Percentiles rank a stretch among this genome's conserved stretches.
Conservation (phyloP, 2,888 invertebrate genomes). For the Amphiduros pacificus region DNA sequence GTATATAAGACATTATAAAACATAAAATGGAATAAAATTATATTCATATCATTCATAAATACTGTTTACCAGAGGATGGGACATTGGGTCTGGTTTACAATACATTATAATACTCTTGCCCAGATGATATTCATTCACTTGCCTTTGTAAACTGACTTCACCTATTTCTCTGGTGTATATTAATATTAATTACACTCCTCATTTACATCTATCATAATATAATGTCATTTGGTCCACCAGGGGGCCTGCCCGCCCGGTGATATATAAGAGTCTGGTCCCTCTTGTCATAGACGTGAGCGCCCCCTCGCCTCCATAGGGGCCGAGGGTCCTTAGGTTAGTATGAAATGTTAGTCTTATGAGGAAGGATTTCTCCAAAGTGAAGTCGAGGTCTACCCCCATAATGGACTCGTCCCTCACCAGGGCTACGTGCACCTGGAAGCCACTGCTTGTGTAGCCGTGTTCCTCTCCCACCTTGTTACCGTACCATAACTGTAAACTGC, state of each 20-base stretch:
- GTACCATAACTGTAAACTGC: constrained; percentile 11
- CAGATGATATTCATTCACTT: no score
- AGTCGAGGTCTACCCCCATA: constrained; percentile 2
- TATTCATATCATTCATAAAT: no score
- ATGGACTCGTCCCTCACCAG: constrained; percentile 3
- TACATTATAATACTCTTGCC: no score
- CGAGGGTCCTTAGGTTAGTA: constrained; percentile 1
- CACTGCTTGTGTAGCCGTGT: constrained; percentile 10
- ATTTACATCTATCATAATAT: constrained; percentile 8
- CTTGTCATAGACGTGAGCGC: neutral
- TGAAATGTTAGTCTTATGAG: constrained; percentile 4
- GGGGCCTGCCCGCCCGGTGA: constrained; percentile 3
- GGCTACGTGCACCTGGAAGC: constrained; percentile 2
- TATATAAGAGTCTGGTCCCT: constrained; percentile 4
- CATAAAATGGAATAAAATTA: no score
- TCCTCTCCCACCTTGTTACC: neutral
- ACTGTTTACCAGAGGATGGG: no score
- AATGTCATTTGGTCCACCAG: constrained; percentile 5
- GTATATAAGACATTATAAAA: no score
- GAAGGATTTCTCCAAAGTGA: constrained; percentile 2
- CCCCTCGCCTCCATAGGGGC: constrained; percentile 8
- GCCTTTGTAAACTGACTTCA: no score
- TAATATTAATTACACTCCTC: no score
- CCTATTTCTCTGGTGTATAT: no score
- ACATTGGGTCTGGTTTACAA: no score